phyloP scores from a whole-genome alignment of 2,797 vertebrate genomes.

The Fringilla coelebs region DNA sequence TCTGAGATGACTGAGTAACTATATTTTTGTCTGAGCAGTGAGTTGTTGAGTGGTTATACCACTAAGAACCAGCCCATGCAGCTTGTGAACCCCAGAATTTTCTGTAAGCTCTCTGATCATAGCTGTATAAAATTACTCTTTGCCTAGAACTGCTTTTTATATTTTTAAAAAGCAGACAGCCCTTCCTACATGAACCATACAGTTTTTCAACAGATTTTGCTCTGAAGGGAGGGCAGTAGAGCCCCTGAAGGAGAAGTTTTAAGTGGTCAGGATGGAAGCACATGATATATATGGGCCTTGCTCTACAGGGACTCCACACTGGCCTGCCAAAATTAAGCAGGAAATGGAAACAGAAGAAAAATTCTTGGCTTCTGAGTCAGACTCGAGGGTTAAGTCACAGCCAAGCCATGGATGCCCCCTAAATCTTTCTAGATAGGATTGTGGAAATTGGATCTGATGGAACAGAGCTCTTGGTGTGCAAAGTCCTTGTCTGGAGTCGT shows the following conservation, averaged over 20 bases:
- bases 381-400: neutral
- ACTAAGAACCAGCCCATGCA: neutral
- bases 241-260: neutral
- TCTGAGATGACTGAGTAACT: neutral
- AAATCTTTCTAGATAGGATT: neutral
- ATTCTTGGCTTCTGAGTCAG: constrained; percentile 25
- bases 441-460: neutral
- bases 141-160: neutral
- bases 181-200: neutral
- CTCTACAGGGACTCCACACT: neutral
- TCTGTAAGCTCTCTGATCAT: neutral
- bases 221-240: neutral
- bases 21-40: neutral
- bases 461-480: neutral
- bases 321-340: neutral
- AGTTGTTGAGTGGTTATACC: neutral
- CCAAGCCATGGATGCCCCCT: neutral
- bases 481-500: neutral
- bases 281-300: neutral
- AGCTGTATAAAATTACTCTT: neutral
- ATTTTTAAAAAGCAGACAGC: neutral
- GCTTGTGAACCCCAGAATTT: neutral
- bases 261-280: neutral
- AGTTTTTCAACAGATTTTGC: neutral
- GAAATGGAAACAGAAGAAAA: constrained; percentile 31